A percentile compares a stretch with the other conserved stretches of the same genome.
Conservation (phyloP, 2,113 vertebrate genomes). For the Tragulus kanchil region DNA sequence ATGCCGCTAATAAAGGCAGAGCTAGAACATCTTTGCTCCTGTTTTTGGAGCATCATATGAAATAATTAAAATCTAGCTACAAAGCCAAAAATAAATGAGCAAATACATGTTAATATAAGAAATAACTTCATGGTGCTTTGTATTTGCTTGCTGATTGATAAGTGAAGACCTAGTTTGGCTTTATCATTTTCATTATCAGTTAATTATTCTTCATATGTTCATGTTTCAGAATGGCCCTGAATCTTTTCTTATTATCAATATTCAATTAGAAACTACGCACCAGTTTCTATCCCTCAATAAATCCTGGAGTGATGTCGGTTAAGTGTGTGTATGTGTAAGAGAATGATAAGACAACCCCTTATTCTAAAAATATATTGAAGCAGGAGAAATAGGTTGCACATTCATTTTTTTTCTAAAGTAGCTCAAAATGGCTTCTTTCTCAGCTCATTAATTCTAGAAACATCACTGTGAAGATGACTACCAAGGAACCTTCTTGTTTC, state of each 20-base stretch:
- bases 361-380: slow-evolving; percentile 69
- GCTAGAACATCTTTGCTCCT: not conserved
- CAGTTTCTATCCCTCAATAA: slow-evolving; percentile 65
- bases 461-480: slow-evolving; percentile 46
- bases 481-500: not conserved
- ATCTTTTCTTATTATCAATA: slow-evolving; percentile 65
- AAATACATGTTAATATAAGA: not conserved
- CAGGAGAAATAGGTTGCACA: slow-evolving; percentile 42
- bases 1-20: not conserved
- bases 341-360: slow-evolving; percentile 63
- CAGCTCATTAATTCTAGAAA: slow-evolving; percentile 62
- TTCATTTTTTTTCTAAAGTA: slow-evolving; percentile 45
- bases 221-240: slow-evolving; percentile 24
- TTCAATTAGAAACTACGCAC: slow-evolving; percentile 67
- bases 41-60: not conserved
- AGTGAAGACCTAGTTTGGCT: not conserved
- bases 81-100: not conserved
- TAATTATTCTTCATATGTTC: slow-evolving; percentile 70
- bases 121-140: not conserved
- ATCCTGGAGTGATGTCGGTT: slow-evolving; percentile 5
- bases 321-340: not conserved
- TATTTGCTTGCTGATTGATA: slow-evolving; percentile 1
- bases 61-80: not conserved
- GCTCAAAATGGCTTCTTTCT: slow-evolving; percentile 52
- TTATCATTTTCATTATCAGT: slow-evolving; percentile 66